Evolutionary conservation across 2,113 vertebrate genomes (phyloP).

Genomic region (human (Homo sapiens)): DNA sequence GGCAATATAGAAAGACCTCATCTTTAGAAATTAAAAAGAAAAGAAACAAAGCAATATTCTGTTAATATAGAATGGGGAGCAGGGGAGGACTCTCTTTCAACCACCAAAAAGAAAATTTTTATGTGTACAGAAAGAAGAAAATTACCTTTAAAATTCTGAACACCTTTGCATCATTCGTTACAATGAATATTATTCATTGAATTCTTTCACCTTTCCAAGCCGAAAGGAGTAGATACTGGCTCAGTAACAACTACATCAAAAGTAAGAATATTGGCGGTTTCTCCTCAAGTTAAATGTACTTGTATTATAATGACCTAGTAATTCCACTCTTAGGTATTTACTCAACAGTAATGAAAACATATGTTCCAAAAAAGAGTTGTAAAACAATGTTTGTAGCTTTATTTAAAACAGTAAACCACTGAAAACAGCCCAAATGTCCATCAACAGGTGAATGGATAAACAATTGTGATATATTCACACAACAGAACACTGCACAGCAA

Average conservation of each 20-base stretch:
- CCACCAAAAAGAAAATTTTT: not conserved
- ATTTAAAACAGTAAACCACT: not conserved
- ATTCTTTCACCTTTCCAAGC: not conserved
- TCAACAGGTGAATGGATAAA: not conserved
- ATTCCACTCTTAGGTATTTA: not conserved
- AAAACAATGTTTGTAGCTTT: not conserved
- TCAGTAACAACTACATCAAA: not conserved
- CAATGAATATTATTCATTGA: not conserved
- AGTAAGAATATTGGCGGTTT: not conserved
- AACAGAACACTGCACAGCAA: too few relatives aligned
- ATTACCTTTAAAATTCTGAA: not conserved
- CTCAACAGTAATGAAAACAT: not conserved
- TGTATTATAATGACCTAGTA: not conserved
- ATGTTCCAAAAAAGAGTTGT: not conserved
- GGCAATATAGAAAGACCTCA: too few relatives aligned
- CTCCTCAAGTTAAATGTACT: not conserved
- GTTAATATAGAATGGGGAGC: not conserved
- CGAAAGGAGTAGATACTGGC: not conserved
- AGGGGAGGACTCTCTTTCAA: not conserved
- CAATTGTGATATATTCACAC: not conserved
- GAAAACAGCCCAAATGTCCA: not conserved
- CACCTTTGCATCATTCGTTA: fast-evolving
- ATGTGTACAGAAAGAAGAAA: not conserved
- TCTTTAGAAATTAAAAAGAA: too few relatives aligned
- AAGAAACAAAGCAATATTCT: not conserved